Base-by-base conservation (phyloP, 1,140 invertebrate species). In the Pantala flavescens region DNA sequence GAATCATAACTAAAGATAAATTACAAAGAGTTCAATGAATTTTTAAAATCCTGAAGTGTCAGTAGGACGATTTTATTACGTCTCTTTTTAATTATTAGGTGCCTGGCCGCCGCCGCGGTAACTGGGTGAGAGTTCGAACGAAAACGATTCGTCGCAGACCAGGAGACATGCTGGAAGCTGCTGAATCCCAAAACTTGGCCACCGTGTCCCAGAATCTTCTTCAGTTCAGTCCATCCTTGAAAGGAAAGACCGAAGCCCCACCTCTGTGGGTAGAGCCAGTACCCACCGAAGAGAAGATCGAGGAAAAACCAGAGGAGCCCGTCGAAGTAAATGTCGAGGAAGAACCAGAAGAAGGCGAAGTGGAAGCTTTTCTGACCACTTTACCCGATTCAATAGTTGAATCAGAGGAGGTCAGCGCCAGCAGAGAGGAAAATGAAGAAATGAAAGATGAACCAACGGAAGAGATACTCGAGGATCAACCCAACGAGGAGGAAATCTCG, bases 121-220 rank as follows among this genome's bases (percentile, higher is more conserved):
- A 86, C 79, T 90, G 89, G 88, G 85, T 89, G 2, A 85, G 86
- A 77, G 84, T 88, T 19, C 81, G 85, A 74, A 63, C 49, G n/a
- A 63, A 63, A 21, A 63, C 49, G 5, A 63, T 63, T 63, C 14
- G 49, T 24, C 19, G 16, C 23, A 14, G 23, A 19, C 85, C 86
- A 5, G 80, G 85, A 1, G 89, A 90, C 80, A 84, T 84, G 28
- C 86, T 91, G 23, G 89, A 90, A 78, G 86, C 85, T 21, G 89
- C 89, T 0, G 90, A 91, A 79, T 90, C 89, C 0, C 89, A 91
- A 77, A 83, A 84, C 73, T 77, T 84, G 0, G 80, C 78, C 11
- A 76, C 77, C 1, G 24, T 80, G 0, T 76, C 78, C 12, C 28
- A 24, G n/a, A 72, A 72, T 23, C 16, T 72, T 3, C 71, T 24